Percentiles rank a stretch among this genome's conserved stretches.
These are phyloP conservation scores for Sesamia nonagrioides DNA, from an alignment of 1,140 invertebrate genomes.

Conservation along the genomic window DNA sequence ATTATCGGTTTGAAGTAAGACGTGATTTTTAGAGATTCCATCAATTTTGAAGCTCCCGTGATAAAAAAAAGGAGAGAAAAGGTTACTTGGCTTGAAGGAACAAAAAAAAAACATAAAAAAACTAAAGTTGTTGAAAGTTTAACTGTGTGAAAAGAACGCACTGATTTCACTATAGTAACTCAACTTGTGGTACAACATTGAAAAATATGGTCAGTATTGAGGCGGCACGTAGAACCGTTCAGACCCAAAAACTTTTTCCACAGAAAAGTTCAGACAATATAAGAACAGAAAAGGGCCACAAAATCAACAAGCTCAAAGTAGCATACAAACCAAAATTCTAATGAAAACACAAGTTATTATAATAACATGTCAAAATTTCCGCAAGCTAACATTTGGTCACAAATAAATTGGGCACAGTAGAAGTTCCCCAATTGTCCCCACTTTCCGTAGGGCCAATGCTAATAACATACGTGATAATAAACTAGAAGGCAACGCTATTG, in stretches of 20 bases:
- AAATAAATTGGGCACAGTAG: slow-evolving; percentile 45
- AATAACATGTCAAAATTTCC: slow-evolving; percentile 33
- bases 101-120: no score
- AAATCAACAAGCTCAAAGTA: background rate
- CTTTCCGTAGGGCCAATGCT: slow-evolving; percentile 51
- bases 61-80: background rate
- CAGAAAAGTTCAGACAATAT: background rate
- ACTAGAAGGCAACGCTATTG: slow-evolving; percentile 54
- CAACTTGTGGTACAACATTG: no score
- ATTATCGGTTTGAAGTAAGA: background rate
- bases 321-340: background rate
- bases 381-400: slow-evolving; percentile 12
- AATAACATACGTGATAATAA: slow-evolving; percentile 64
- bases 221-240: background rate
- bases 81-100: background rate
- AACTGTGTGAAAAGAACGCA: background rate
- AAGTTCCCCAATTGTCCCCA: slow-evolving; percentile 45
- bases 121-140: no score
- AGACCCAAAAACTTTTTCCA: background rate
- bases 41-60: background rate
- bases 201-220: no score
- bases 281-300: background rate
- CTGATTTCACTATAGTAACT: background rate
- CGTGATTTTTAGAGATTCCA: slow-evolving; percentile 22
- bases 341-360: slow-evolving; percentile 4